Evolutionary conservation across 1,140 invertebrate genomes (phyloP).

Genomic region (Ooceraea biroi): DNA sequence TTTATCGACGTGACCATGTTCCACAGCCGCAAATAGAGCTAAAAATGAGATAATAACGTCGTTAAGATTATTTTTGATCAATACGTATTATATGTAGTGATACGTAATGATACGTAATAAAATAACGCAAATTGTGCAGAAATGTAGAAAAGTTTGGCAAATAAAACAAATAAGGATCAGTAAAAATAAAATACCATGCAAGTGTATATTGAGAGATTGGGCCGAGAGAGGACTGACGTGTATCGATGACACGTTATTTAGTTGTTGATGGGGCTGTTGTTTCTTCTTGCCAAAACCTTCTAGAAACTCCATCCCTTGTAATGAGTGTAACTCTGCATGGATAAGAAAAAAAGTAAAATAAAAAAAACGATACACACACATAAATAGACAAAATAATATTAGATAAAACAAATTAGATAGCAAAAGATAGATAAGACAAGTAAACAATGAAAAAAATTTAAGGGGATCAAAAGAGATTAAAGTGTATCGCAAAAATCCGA

Average conservation of each 20-base stretch:
- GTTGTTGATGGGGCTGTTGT: conserved; percentile 78
- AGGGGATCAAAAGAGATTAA: neutral
- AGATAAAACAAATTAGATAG: neutral
- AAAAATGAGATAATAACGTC: conserved; percentile 62
- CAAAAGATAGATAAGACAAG: neutral
- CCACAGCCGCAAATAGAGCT: conserved; percentile 90
- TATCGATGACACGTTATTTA: conserved; percentile 80
- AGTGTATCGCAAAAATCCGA: neutral
- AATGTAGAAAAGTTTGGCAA: neutral
- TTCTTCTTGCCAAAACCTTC: conserved; percentile 86
- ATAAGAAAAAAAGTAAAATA: conserved; percentile 75
- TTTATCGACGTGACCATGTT: conserved; percentile 96
- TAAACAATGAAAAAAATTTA: neutral
- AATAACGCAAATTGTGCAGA: neutral
- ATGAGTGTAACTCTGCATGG: conserved; percentile 81
- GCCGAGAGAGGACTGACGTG: conserved; percentile 88
- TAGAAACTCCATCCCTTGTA: conserved; percentile 86
- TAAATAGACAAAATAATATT: neutral
- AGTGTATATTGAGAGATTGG: conserved; percentile 94
- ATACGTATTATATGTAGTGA: neutral
- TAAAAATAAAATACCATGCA: conserved; percentile 90
- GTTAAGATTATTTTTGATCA: conserved; percentile 4
- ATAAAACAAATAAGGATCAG: neutral
- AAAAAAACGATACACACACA: conserved; percentile 38
- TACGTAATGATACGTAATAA: neutral